These are phyloP conservation scores for Molossus molossus DNA, from an alignment of 2,797 vertebrate species.

Conservation along the genomic window DNA sequence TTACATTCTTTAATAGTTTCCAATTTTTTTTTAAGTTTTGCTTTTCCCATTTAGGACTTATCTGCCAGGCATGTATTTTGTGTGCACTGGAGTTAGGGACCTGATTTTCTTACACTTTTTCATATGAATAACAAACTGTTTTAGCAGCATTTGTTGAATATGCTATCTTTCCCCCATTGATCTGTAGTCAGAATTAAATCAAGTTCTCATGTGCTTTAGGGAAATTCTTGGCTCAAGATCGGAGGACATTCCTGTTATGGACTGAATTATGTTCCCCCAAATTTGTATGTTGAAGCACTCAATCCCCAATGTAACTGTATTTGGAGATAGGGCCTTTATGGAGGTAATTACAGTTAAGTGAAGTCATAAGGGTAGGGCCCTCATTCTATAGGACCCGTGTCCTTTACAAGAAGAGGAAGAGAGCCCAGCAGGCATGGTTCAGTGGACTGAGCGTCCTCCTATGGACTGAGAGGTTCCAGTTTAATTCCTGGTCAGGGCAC, in stretches of 20 bases:
- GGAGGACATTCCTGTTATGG: not conserved
- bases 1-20: not conserved
- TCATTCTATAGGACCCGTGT: not conserved
- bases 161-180: not conserved
- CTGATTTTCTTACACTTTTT: not conserved
- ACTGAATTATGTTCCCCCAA: not conserved
- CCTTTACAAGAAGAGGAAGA: not conserved
- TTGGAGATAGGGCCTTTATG: not conserved
- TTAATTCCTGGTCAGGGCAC: too few species aligned
- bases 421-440: not conserved
- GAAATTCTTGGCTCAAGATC: not conserved
- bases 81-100: not conserved
- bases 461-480: too few species aligned
- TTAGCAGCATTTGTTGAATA: not conserved
- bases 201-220: conserved; percentile 1
- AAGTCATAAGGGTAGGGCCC: not conserved
- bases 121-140: not conserved
- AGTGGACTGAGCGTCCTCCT: too few species aligned
- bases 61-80: not conserved
- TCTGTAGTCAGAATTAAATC: not conserved
- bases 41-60: not conserved
- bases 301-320: not conserved
- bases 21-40: not conserved
- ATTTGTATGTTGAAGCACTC: not conserved
- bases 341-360: not conserved